These are phyloP conservation scores for Leptobrachium ailaonicum DNA, from an alignment of 2,113 vertebrate genomes.

Conservation along the genomic window DNA sequence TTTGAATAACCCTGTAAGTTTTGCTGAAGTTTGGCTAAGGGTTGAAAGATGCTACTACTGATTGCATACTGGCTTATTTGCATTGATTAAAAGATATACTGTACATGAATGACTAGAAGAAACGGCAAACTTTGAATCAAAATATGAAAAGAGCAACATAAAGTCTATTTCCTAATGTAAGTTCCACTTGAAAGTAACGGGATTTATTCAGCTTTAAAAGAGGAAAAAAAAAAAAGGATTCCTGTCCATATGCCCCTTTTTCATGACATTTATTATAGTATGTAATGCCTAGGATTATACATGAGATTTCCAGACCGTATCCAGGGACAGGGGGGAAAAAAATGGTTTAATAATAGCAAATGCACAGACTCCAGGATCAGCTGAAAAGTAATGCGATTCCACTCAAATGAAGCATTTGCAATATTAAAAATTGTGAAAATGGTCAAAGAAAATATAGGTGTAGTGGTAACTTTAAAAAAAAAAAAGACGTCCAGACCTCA, in stretches of 20 bases:
- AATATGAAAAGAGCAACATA: background rate
- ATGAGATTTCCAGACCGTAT: slow-evolving; percentile 16
- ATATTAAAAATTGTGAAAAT: too few relatives aligned
- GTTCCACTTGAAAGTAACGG: background rate
- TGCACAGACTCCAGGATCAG: background rate
- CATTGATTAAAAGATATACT: background rate
- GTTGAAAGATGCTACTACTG: too few relatives aligned
- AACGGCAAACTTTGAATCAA: too few relatives aligned
- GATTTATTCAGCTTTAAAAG: slow-evolving; percentile 18
- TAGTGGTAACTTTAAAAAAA: background rate
- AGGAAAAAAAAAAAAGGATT: background rate
- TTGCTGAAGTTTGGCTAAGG: too few relatives aligned
- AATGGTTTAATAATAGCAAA: background rate
- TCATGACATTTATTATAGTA: slow-evolving; percentile 32
- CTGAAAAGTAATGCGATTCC: background rate
- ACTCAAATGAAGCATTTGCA: background rate
- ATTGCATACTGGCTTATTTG: background rate
- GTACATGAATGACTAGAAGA: background rate
- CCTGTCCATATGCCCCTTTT: slow-evolving; percentile 10
- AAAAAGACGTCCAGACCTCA: too few relatives aligned
- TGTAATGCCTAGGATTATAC: slow-evolving; percentile 28
- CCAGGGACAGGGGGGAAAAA: background rate
- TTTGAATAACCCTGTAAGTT: too few relatives aligned
- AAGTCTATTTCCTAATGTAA: background rate
- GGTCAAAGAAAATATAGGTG: too few relatives aligned